These are phyloP conservation scores for Sebastes umbrosus DNA, from an alignment of 2,797 vertebrate genomes.

Conservation along the genomic window DNA sequence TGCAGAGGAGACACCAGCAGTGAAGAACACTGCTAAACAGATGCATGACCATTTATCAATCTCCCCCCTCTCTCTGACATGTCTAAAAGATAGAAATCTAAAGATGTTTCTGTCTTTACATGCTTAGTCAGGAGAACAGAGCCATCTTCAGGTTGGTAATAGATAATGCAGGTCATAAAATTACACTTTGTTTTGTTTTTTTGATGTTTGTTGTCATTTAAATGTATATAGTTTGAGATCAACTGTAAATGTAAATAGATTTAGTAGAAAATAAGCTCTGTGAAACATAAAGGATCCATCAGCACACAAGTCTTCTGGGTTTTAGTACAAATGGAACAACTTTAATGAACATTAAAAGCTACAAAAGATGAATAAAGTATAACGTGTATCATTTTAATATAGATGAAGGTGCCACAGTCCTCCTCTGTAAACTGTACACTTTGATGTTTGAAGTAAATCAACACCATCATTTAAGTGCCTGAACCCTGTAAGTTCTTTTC, in stretches of 20 bases:
- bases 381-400: not conserved
- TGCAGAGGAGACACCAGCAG: constrained; percentile 76
- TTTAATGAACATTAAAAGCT: not conserved
- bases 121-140: not conserved
- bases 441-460: not conserved
- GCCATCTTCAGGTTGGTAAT: constrained; percentile 10
- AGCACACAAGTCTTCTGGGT: not conserved
- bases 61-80: not conserved
- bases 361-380: not conserved
- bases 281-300: not conserved
- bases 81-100: not conserved
- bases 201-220: not conserved
- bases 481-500: not conserved
- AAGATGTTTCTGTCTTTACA: not conserved
- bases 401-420: not conserved
- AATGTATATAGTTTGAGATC: not conserved
- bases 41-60: not conserved
- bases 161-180: not conserved
- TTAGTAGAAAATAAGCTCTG: not conserved
- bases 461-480: not conserved
- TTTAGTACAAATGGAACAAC: not conserved
- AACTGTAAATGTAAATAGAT: not conserved
- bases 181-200: not conserved
- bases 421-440: not conserved
- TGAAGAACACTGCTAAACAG: constrained; percentile 71